Percentiles rank a stretch among this genome's conserved stretches.
Evolutionary conservation across 2,113 vertebrate species (phyloP).

Genomic region (Dinomys branickii): DNA sequence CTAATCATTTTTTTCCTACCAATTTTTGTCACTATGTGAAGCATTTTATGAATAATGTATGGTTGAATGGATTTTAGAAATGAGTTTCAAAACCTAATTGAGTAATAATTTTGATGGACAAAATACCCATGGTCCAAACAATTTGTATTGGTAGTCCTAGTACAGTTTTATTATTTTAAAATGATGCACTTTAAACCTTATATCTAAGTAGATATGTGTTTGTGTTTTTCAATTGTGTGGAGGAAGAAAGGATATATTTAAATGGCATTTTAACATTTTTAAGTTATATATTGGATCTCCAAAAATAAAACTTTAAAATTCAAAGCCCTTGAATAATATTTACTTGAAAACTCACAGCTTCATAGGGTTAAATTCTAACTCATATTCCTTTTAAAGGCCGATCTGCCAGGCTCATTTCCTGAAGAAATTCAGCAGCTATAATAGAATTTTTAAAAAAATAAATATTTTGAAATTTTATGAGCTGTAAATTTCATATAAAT

Average conservation of each 20-base stretch:
- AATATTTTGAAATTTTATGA: conserved; percentile 48
- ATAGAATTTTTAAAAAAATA: conserved; percentile 54
- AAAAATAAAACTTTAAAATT: neutral
- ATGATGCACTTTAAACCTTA: neutral
- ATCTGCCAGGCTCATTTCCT: conserved; percentile 41
- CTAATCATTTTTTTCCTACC: neutral
- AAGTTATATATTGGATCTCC: neutral
- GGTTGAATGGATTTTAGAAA: neutral
- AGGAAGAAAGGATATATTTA: neutral
- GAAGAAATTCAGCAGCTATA: conserved; percentile 7
- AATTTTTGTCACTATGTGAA: neutral
- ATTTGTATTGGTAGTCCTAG: neutral
- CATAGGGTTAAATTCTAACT: neutral
- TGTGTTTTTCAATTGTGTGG: neutral
- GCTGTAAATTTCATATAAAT: conserved; percentile 63
- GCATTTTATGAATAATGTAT: neutral
- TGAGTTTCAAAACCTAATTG: neutral
- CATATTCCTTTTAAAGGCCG: conserved; percentile 18
- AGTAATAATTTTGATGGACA: neutral
- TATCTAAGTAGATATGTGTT: neutral
- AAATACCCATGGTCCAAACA: accelerated
- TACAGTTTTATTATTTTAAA: neutral
- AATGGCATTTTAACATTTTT: neutral
- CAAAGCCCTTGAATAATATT: neutral
- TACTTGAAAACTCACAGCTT: neutral